Conservation (phyloP, 2,113 vertebrate species). For the Tiliqua scincoides region DNA sequence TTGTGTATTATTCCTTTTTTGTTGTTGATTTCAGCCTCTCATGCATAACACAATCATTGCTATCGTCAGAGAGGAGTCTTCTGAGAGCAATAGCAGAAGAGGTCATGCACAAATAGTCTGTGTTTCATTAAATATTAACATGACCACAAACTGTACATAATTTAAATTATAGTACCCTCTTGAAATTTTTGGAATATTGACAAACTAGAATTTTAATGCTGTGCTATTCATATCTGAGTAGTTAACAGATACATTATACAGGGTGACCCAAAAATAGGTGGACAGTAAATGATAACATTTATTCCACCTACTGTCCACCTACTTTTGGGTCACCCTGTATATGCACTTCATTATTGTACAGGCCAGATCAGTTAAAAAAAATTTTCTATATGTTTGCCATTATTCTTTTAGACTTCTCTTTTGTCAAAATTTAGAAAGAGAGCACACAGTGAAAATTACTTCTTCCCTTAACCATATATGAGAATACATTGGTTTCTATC, state of each 20-base stretch:
- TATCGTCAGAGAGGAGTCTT: not conserved
- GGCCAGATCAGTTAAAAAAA: not conserved
- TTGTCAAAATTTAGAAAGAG: not conserved
- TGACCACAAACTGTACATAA: conserved; percentile 4
- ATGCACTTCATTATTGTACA: not conserved
- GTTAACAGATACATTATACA: conserved; percentile 1
- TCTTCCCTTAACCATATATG: not conserved
- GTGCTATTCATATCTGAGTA: not conserved
- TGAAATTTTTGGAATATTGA: not conserved
- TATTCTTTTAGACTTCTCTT: accelerated
- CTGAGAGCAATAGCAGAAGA: not conserved
- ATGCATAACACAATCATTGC: conserved; percentile 7
- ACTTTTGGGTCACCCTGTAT: too few relatives aligned
- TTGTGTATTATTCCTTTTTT: conserved; percentile 8
- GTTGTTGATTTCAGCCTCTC: not conserved
- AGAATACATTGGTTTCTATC: not conserved
- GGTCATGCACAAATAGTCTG: not conserved
- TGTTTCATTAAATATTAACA: conserved; percentile 17
- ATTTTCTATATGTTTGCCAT: not conserved
- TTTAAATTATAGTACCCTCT: conserved; percentile 14
- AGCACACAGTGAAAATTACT: not conserved
- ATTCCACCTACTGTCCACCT: too few relatives aligned
- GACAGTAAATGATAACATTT: too few relatives aligned
- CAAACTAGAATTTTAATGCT: not conserved
- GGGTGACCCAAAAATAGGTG: too few relatives aligned